Conservation (phyloP, 2,113 vertebrate genomes). For the Antigone vipio region DNA sequence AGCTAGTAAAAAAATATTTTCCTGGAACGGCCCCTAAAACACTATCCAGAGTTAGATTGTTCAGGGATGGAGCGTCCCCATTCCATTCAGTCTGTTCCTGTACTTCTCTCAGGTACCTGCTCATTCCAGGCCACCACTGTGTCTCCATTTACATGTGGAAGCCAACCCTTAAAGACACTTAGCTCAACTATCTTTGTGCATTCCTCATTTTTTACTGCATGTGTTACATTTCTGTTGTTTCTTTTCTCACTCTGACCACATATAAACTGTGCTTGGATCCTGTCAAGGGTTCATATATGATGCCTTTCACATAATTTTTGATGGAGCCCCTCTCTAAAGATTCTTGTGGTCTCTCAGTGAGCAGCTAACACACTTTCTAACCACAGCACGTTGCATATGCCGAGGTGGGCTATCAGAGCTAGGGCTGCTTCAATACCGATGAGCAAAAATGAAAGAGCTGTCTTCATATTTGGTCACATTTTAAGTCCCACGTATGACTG, state of each 20-base stretch:
- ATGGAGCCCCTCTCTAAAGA: not conserved
- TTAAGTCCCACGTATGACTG: not conserved
- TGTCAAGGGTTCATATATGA: not conserved
- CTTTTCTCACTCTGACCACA: not conserved
- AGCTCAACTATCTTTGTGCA: not conserved
- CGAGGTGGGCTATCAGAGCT: not conserved
- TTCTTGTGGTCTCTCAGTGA: not conserved
- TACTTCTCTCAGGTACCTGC: not conserved
- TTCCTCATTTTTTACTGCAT: not conserved
- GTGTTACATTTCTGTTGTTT: not conserved
- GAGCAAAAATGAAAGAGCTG: not conserved
- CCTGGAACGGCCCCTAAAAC: not conserved
- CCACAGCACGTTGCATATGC: accelerated
- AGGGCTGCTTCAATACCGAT: not conserved
- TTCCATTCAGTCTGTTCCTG: not conserved
- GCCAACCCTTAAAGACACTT: not conserved
- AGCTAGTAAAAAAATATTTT: not conserved
- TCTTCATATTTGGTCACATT: not conserved
- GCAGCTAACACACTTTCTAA: not conserved
- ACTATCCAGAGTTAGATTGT: too few species aligned
- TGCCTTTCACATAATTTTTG: not conserved
- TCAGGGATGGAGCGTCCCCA: not conserved
- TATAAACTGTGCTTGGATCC: not conserved
- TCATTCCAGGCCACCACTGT: not conserved
- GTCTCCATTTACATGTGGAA: not conserved